These are phyloP conservation scores for Pantherophis guttatus DNA, from an alignment of 2,113 vertebrate species.

Conservation along the genomic window DNA sequence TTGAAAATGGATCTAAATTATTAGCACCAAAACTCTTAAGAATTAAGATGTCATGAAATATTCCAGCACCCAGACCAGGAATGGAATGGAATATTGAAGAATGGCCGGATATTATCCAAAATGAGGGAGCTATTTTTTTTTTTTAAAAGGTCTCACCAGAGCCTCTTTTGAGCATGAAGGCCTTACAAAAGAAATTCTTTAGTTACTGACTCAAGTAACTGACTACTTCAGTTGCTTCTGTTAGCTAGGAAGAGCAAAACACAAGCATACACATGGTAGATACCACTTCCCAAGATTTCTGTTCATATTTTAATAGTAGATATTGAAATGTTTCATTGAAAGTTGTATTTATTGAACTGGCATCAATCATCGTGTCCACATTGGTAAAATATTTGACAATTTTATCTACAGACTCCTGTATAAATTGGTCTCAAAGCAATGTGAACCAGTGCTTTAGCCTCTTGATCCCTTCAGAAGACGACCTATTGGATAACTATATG, in stretches of 20 bases:
- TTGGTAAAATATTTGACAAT: background rate
- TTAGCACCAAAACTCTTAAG: background rate
- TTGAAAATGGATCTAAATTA: background rate
- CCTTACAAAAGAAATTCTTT: background rate
- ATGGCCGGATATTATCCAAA: background rate
- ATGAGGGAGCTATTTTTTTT: background rate
- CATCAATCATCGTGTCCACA: background rate
- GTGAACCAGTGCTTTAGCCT: background rate
- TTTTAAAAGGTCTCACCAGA: background rate
- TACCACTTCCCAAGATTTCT: background rate
- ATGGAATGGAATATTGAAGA: background rate
- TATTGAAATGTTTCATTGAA: background rate
- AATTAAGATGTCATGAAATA: background rate
- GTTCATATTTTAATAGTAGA: background rate
- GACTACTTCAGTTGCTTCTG: background rate
- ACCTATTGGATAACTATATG: background rate
- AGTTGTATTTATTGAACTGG: background rate
- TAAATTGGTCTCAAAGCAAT: background rate
- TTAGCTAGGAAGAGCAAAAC: background rate
- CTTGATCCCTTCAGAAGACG: background rate
- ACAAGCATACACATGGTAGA: background rate
- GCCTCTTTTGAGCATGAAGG: background rate
- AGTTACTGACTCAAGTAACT: background rate
- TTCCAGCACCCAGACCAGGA: background rate
- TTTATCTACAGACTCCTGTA: background rate